Conservation (phyloP, 2,797 vertebrate species). For the Coendou prehensilis region DNA sequence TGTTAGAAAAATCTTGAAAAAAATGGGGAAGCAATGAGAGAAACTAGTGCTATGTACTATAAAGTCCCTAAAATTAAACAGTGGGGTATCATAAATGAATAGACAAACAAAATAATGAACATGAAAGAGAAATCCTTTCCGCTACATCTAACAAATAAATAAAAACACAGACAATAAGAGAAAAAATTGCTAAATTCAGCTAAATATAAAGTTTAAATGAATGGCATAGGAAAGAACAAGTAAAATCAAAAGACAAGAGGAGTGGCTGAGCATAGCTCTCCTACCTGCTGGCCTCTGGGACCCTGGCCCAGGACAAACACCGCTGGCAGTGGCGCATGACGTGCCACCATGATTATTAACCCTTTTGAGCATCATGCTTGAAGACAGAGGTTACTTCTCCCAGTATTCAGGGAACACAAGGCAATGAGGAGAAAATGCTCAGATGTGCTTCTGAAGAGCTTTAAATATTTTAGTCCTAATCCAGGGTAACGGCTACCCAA, state of each 20-base stretch:
- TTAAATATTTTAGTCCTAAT: neutral
- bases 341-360: neutral
- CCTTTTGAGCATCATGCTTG: neutral
- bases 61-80: neutral
- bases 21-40: neutral
- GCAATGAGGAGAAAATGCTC: neutral
- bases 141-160: neutral
- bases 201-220: conserved; percentile 48
- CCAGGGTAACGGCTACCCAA: neutral
- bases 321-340: neutral
- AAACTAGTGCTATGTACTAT: neutral
- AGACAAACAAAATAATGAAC: neutral
- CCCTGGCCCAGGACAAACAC: neutral
- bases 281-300: neutral
- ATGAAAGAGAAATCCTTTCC: conserved; percentile 4
- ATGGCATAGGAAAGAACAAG: neutral
- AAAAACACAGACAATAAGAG: neutral
- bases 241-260: neutral
- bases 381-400: neutral
- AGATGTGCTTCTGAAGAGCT: neutral
- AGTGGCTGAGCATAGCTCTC: neutral
- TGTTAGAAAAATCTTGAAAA: neutral
- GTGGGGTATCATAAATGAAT: neutral
- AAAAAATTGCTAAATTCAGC: neutral
- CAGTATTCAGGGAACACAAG: neutral